These are phyloP conservation scores for Saccostrea echinata DNA, from an alignment of 1,140 invertebrate species.

Conservation along the genomic window DNA sequence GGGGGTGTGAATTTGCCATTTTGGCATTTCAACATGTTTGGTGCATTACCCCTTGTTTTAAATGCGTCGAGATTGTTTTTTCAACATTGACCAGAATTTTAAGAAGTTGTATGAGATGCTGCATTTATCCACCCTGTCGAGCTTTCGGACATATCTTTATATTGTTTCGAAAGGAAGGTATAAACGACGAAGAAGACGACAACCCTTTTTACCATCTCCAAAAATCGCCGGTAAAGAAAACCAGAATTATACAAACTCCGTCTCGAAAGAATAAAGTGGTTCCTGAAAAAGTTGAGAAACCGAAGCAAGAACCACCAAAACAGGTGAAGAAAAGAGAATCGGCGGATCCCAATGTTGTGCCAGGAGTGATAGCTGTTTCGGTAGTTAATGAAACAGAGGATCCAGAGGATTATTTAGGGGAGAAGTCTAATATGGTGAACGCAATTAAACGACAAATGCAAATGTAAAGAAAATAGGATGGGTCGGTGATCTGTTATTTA, in stretches of 20 bases:
- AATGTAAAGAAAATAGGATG: background rate
- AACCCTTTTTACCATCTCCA: slow-evolving; percentile 72
- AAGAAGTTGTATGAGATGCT: slow-evolving; percentile 33
- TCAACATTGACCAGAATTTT: background rate
- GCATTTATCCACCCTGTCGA: slow-evolving; percentile 37
- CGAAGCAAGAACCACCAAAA: background rate
- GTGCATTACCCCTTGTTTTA: slow-evolving; percentile 41
- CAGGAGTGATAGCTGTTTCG: background rate
- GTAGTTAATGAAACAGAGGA: background rate
- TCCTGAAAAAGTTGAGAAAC: background rate
- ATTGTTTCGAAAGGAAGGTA: slow-evolving; percentile 18
- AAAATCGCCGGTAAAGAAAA: background rate
- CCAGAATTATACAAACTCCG: slow-evolving; percentile 17
- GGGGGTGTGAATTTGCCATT: slow-evolving; percentile 37
- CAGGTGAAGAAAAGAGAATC: background rate
- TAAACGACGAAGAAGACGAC: slow-evolving; percentile 93
- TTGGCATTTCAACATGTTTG: slow-evolving; percentile 39
- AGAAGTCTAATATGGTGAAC: slow-evolving; percentile 1
- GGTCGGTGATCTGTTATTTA: background rate
- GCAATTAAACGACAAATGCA: background rate
- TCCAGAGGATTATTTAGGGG: background rate
- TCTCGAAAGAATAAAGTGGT: slow-evolving; percentile 20
- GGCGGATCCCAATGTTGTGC: background rate
- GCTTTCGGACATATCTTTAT: slow-evolving; percentile 25
- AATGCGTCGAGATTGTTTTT: slow-evolving; percentile 4